Conservation (phyloP, 53 echinoderm and acorn worm genomes). For the Crossaster papposus region DNA sequence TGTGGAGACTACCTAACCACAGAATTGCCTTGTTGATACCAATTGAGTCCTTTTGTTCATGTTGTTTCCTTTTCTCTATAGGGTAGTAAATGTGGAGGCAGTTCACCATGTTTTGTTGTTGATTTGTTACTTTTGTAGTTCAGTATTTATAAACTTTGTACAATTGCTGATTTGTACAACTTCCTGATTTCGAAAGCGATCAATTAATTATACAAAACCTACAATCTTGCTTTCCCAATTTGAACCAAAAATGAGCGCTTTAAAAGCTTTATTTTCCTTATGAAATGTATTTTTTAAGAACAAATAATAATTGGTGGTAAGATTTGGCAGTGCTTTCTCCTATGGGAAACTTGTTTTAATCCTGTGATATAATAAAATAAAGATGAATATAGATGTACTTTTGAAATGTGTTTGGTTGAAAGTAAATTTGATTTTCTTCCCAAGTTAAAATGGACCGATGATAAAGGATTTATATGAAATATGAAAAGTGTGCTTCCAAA, state of each 20-base stretch:
- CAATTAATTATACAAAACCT: neutral
- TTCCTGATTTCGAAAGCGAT: neutral
- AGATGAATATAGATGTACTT: slow-evolving; percentile 11
- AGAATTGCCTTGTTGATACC: too few species aligned
- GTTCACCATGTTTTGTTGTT: too few species aligned
- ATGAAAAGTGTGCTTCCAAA: too few species aligned
- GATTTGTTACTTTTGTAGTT: too few species aligned
- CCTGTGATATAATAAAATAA: slow-evolving; percentile 4
- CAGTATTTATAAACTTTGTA: too few species aligned
- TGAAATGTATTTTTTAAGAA: slow-evolving; percentile 16
- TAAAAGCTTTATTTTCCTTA: slow-evolving; percentile 8
- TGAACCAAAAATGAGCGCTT: slow-evolving; percentile 3
- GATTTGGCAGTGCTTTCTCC: slow-evolving; percentile 39
- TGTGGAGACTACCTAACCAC: too few species aligned
- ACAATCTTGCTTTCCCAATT: slow-evolving; percentile 6
- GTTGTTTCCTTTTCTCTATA: too few species aligned
- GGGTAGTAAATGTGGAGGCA: too few species aligned
- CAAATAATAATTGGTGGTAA: neutral
- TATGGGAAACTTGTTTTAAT: slow-evolving; percentile 33
- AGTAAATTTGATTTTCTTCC: neutral
- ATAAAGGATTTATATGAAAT: too few species aligned
- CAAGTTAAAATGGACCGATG: neutral
- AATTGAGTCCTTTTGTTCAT: too few species aligned
- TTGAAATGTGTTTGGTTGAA: neutral
- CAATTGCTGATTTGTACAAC: too few species aligned